Conservation (phyloP, 2,113 vertebrate species). For the Chaetodon auriga region DNA sequence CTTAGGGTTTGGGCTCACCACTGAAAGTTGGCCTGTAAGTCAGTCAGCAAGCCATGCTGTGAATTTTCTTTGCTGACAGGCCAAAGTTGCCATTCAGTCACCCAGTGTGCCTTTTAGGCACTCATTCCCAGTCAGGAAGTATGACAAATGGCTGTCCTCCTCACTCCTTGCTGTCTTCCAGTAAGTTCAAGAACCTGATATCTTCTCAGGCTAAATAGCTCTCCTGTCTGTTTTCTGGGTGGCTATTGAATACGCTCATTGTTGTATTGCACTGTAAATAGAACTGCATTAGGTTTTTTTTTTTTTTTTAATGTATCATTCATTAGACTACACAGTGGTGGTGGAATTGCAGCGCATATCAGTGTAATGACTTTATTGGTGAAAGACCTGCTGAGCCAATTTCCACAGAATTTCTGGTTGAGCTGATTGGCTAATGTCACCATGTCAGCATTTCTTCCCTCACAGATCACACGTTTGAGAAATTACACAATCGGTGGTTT, state of each 20-base stretch:
- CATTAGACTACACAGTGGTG: slow-evolving; percentile 1
- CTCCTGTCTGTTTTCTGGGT: slow-evolving; percentile 25
- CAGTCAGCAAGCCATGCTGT: background rate
- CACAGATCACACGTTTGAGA: background rate
- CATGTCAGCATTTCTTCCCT: background rate
- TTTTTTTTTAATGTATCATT: background rate
- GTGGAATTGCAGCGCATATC: background rate
- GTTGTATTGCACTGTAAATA: slow-evolving; percentile 20
- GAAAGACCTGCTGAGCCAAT: background rate
- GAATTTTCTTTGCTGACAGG: background rate
- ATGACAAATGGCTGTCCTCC: slow-evolving; percentile 70
- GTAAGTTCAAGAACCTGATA: slow-evolving; percentile 75
- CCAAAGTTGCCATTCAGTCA: slow-evolving; percentile 9
- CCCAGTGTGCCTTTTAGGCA: slow-evolving; percentile 14
- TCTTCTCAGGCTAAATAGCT: slow-evolving; percentile 39
- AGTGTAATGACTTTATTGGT: background rate
- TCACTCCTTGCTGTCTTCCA: slow-evolving; percentile 64
- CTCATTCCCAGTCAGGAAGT: slow-evolving; percentile 49
- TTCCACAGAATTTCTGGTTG: slow-evolving; percentile 39
- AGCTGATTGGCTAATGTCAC: background rate
- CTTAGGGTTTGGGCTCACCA: background rate
- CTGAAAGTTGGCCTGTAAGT: background rate
- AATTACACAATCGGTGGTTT: background rate
- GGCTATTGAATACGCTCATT: slow-evolving; percentile 19
- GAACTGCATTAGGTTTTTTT: background rate